Base-by-base conservation (phyloP, 2,113 vertebrate species). In the Panurus biarmicus region DNA sequence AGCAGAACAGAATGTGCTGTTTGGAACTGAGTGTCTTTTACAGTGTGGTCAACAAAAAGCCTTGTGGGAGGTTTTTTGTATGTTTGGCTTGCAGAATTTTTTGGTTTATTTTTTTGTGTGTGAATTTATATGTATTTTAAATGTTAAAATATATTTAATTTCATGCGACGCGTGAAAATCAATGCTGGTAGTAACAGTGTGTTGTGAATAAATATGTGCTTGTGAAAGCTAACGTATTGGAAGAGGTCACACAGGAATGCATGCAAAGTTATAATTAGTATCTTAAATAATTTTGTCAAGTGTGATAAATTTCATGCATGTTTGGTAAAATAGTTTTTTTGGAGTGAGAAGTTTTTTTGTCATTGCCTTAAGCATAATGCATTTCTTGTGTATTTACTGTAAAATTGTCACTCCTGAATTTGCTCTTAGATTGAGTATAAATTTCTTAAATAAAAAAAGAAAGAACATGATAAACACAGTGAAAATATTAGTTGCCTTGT, bases 401-500 rank as follows among this genome's bases (percentile, higher is more conserved):
- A 94, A 83, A 93, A 94, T 54, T 84, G 16, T 81, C 95, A 79
- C 95, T 87, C 14, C 90, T 96, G 89, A 94, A 95, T 97, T 97
- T 96, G n/a, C 74, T 90, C 83, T 95, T 89, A 71, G 61, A 87
- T 86, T 94, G 77, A 95, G 40, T 95, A 53, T 53, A 6, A 54
- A 16, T 73, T 87, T 79, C 23, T 60, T 60, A 7, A 54, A 51
- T 66, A 42, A 85, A 76, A 93, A 95, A 95, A 90, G 36, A 78
- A 64, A n/a, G n/a, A 81, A 26, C 85, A 54, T 22, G 70, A 56
- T 97, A 97, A 97, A 96, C 95, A 78, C 51, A 69, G 93, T 96
- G 96, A 97, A 97, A 96, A 96, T 94, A 57, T 70, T 93, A 89
- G 78, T 94, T n/a, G 17, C 48, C 21, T 93, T 65, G 65, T 97